Base-by-base conservation (phyloP, 2,797 vertebrate genomes). In the Steatocranus sp. region DNA sequence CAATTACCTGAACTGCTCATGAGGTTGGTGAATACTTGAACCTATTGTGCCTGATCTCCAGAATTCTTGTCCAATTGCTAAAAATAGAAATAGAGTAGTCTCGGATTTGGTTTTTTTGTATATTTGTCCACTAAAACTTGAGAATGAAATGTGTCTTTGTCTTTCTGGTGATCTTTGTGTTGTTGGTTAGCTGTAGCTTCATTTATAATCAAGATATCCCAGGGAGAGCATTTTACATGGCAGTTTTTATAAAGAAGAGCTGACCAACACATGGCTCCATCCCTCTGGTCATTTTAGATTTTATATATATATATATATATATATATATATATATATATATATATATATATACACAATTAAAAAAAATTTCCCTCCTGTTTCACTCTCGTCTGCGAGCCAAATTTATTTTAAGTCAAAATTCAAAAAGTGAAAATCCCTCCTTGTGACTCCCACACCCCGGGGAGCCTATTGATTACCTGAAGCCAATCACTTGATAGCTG, bases 391-490 rank as follows among this genome's bases (percentile, higher is more conserved):
- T 66, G 70, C 20, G 48, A 88, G 88, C 76, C 51, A 50, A 30
- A 84, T 92, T 79, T 88, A 87, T 93, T 95, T 92, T 83, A 91
- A 87, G 93, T 92, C 83, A 89, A 86, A 89, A 93, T 91, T 89
- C 15, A 76, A 83, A 85, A 87, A 90, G 75, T 81, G 61, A 82
- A 51, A 76, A 30, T 78, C 78, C 20, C 54, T 51, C 82, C 48
- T 2, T 2, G 70, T 18, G 76, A 78, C 48, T 20, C 70, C 80
- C 49, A 86, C 88, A 87, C 84, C 50, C 83, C 79, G 76, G 85
- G 86, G 84, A 93, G 86, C 78, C 43, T 94, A 96, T 96, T 93
- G 95, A 96, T 96, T 94, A 95, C 93, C 93, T 93, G 84, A 61
- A 96, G 95, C 92, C 92, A 95, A 94, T 95, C 93, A 93, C 93